Percentiles rank a stretch among this genome's conserved stretches.
Evolutionary conservation across 2,113 vertebrate species (phyloP).

Genomic region (Crotalus horridus): DNA sequence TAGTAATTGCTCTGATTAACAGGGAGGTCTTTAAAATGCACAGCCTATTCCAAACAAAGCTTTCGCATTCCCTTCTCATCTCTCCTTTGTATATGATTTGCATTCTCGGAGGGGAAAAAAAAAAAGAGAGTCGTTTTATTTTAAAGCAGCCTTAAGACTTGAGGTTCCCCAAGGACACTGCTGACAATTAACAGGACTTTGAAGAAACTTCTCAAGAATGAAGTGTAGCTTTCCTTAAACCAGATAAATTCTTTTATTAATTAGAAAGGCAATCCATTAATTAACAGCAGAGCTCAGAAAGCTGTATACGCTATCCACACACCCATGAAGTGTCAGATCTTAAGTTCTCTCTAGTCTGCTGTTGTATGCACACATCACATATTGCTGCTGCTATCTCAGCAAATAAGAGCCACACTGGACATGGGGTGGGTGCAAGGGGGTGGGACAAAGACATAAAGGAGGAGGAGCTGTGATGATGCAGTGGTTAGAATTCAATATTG

Average conservation of each 20-base stretch:
- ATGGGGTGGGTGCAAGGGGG: too few species aligned
- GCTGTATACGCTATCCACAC: not conserved
- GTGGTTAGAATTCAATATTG: too few species aligned
- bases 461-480: too few species aligned
- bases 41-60: constrained; percentile 53
- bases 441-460: too few species aligned
- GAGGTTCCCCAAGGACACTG: constrained; percentile 36
- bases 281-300: constrained; percentile 39
- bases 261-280: constrained; percentile 22
- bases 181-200: not conserved
- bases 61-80: constrained; percentile 25
- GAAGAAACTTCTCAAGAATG: constrained; percentile 17
- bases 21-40: constrained; percentile 56
- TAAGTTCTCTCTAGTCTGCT: not conserved
- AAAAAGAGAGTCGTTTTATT: constrained; percentile 38
- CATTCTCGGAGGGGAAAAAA: constrained; percentile 23
- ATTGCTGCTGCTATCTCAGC: not conserved
- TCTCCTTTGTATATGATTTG: constrained; percentile 44
- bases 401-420: too few species aligned
- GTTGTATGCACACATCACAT: not conserved
- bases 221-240: constrained; percentile 14
- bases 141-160: not conserved
- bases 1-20: constrained; percentile 59
- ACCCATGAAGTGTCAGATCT: not conserved
- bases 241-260: not conserved